Conservation (phyloP, 2,113 vertebrate species). For the Amphilophus citrinellus region DNA sequence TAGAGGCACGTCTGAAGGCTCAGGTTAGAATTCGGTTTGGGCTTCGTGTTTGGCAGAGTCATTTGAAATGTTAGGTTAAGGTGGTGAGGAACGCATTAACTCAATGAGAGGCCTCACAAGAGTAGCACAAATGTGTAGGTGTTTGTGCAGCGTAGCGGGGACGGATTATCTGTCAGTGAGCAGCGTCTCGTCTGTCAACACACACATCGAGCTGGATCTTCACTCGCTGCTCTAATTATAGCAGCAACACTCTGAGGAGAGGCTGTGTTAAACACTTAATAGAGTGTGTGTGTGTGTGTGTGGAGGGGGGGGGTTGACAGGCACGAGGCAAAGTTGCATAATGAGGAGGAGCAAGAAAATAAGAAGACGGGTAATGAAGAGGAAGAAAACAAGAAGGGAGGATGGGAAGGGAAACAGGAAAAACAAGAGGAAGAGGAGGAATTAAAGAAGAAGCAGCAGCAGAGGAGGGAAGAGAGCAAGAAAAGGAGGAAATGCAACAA, state of each 20-base stretch:
- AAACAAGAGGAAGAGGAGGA: background rate
- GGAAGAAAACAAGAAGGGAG: background rate
- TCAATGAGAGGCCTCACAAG: background rate
- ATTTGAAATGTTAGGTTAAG: background rate
- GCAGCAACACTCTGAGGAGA: background rate
- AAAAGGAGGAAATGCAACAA: background rate
- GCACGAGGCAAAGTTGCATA: background rate
- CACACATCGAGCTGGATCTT: background rate
- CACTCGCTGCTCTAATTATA: constrained; percentile 20
- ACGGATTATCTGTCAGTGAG: constrained; percentile 9
- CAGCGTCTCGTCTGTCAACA: background rate
- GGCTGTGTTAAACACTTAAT: background rate
- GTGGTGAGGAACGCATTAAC: background rate
- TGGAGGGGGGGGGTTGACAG: background rate
- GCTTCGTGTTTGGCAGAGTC: background rate
- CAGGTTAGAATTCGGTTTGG: background rate
- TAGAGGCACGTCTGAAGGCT: background rate
- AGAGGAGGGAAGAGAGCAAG: background rate
- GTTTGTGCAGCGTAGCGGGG: background rate
- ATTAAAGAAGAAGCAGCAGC: background rate
- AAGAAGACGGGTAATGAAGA: background rate
- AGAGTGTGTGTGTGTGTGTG: background rate
- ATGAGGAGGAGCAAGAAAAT: background rate
- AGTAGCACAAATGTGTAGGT: background rate
- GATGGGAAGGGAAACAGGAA: background rate